A percentile compares a stretch with the other conserved stretches of the same genome.
phyloP scores from a whole-genome alignment of 1,140 invertebrate species.

The Elysia chlorotica region DNA sequence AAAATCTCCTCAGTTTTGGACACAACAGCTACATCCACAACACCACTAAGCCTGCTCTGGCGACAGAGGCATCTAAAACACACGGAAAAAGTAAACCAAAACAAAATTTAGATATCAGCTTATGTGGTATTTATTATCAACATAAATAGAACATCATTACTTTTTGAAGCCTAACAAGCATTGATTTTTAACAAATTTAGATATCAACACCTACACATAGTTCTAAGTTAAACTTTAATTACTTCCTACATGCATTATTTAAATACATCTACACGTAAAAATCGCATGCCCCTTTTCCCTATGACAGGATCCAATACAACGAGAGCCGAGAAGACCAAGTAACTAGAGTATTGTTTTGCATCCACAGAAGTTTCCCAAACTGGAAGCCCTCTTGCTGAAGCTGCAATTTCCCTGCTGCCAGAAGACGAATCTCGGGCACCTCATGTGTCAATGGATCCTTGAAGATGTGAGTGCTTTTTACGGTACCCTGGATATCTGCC shows the following conservation, averaged over 20 bases:
- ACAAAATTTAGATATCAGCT: no score
- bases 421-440: constrained; percentile 35
- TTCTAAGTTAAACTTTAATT: no score
- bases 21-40: constrained; percentile 68
- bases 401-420: constrained; percentile 18
- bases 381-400: constrained; percentile 52
- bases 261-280: no score
- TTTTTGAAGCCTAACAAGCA: no score
- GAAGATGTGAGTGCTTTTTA: constrained; percentile 84
- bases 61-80: no score
- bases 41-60: constrained; percentile 62
- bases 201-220: no score
- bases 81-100: no score
- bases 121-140: no score
- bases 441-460: constrained; percentile 68
- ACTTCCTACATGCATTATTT: no score
- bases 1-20: constrained; percentile 74
- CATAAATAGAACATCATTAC: no score
- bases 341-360: constrained; percentile 74
- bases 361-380: constrained; percentile 73
- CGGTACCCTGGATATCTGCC: constrained; percentile 74
- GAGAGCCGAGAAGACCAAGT: constrained; percentile 74
- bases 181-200: no score
- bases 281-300: no score
- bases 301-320: constrained; percentile 82